Conservation (phyloP, 1,140 invertebrate species). For the Drosophila chauvacae region DNA sequence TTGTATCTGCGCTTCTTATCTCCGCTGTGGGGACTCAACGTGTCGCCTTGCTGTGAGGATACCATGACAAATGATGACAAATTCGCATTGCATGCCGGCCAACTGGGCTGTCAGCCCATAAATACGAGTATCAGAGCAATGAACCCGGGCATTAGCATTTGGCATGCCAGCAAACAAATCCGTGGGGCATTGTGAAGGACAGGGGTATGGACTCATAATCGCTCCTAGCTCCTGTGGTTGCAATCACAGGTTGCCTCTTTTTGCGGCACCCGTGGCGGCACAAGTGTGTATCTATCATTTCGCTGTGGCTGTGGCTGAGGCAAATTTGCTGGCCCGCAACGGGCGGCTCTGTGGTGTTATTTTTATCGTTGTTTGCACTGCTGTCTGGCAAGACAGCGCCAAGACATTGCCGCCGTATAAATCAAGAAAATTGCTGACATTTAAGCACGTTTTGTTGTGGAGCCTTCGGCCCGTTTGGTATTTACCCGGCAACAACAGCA, state of each 20-base stretch:
- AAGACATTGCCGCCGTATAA: conserved; percentile 77
- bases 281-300: conserved; percentile 78
- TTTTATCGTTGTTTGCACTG: conserved; percentile 61
- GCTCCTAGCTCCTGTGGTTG: conserved; percentile 49
- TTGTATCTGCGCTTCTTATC: not conserved
- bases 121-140: conserved; percentile 72
- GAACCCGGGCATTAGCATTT: conserved; percentile 44
- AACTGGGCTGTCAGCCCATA: conserved; percentile 48
- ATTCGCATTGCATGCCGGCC: conserved; percentile 60
- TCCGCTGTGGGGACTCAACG: not conserved
- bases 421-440: conserved; percentile 83
- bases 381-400: conserved; percentile 70
- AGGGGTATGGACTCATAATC: conserved; percentile 56
- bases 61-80: conserved; percentile 75
- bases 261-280: conserved; percentile 53
- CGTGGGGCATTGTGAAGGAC: conserved; percentile 21
- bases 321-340: conserved; percentile 45
- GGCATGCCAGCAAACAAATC: conserved; percentile 36
- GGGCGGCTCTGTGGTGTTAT: conserved; percentile 41
- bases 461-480: conserved; percentile 53
- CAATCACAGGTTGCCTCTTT: conserved; percentile 49
- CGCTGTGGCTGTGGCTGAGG: conserved; percentile 26
- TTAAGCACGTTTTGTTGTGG: conserved; percentile 79
- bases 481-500: conserved; percentile 66
- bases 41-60: conserved; percentile 16